Evolutionary conservation across 2,113 vertebrate genomes (phyloP).

Genomic region (Ranitomeya variabilis): DNA sequence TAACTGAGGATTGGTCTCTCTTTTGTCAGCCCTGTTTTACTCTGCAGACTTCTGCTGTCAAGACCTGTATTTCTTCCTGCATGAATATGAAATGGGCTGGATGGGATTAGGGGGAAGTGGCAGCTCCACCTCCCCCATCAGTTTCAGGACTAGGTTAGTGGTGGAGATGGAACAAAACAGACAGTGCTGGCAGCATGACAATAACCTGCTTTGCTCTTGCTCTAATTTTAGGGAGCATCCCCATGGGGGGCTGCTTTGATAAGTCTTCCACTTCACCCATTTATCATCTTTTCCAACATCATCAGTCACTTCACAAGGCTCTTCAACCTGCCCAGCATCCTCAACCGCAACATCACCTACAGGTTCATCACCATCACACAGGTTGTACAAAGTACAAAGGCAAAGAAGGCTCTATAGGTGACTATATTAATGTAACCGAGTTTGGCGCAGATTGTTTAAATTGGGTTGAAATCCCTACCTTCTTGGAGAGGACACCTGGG

Average conservation of each 20-base stretch:
- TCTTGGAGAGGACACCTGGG: conserved; percentile 70
- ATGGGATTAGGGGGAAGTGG: conserved; percentile 61
- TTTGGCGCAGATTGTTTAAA: conserved; percentile 78
- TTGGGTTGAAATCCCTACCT: conserved; percentile 78
- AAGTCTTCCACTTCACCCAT: background rate
- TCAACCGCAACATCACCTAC: conserved; percentile 36
- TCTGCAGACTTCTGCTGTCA: conserved; percentile 37
- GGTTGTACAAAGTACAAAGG: conserved; percentile 69
- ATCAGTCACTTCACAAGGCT: conserved; percentile 15
- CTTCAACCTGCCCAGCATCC: background rate
- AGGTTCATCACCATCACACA: conserved; percentile 55
- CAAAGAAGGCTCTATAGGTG: conserved; percentile 68
- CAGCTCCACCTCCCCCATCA: conserved; percentile 67
- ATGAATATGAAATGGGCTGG: conserved; percentile 57
- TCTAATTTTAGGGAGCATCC: conserved; percentile 63
- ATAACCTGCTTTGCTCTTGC: conserved; percentile 61
- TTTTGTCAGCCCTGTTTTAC: conserved; percentile 42
- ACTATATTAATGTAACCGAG: conserved; percentile 78
- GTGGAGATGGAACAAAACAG: conserved; percentile 66
- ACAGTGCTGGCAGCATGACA: conserved; percentile 68
- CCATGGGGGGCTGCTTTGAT: conserved; percentile 48
- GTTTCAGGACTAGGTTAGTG: conserved; percentile 52
- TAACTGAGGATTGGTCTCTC: conserved; percentile 49
- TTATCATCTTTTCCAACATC: conserved; percentile 15
- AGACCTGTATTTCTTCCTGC: conserved; percentile 49